Evolutionary conservation across 2,888 invertebrate species (phyloP).

Genomic region (Epistrophella euchroma): DNA sequence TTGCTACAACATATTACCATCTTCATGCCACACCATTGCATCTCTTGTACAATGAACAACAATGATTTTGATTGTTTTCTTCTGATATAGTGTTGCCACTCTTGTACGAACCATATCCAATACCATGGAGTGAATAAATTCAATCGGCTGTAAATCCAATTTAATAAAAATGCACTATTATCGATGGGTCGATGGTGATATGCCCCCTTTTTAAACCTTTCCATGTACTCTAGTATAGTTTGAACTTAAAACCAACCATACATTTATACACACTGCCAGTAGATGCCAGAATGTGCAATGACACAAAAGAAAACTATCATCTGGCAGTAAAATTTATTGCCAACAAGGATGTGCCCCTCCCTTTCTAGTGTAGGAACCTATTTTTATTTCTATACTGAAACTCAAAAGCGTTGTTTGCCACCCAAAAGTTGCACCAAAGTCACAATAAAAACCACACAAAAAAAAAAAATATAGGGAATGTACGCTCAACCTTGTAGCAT

Average conservation of each 20-base stretch:
- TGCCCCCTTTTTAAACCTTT: neutral
- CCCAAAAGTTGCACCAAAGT: slow-evolving; percentile 26
- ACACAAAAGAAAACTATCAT: slow-evolving; percentile 76
- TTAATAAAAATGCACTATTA: slow-evolving; percentile 53
- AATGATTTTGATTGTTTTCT: slow-evolving; percentile 68
- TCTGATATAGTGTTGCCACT: slow-evolving; percentile 51
- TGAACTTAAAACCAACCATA: neutral
- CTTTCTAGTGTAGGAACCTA: neutral
- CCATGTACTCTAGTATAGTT: neutral
- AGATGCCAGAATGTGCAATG: slow-evolving; percentile 67
- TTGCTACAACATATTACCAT: neutral
- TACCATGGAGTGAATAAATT: slow-evolving; percentile 64
- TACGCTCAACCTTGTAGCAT: neutral
- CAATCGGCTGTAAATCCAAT: slow-evolving; percentile 74
- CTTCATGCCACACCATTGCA: neutral
- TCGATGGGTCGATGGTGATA: neutral
- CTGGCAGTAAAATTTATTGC: slow-evolving; percentile 72
- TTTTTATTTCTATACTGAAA: neutral
- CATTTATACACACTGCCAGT: neutral
- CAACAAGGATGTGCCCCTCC: slow-evolving; percentile 61
- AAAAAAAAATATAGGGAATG: neutral
- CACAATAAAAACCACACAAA: slow-evolving; percentile 52
- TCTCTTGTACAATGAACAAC: slow-evolving; percentile 15
- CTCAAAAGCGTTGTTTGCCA: neutral
- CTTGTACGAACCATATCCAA: slow-evolving; percentile 23